Percentiles rank a stretch among this genome's conserved stretches.
Conservation (phyloP, 2,888 invertebrate species). For the Parapristionchus giblindavisi region DNA sequence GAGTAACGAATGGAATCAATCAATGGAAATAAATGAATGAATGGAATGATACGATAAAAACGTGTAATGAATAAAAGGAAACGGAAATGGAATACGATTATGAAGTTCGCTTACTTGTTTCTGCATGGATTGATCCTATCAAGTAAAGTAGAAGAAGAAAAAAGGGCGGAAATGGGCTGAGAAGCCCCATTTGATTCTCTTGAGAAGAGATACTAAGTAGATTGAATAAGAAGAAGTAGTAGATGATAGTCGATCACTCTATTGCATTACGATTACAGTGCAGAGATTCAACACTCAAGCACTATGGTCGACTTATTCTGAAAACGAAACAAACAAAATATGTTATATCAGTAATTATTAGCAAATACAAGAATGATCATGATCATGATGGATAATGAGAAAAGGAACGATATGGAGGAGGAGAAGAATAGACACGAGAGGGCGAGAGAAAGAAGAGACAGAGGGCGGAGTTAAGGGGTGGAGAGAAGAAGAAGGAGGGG, state of each 20-base stretch:
- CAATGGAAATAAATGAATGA: constrained; percentile 14
- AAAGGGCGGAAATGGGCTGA: constrained; percentile 26
- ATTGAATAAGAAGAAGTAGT: not conserved
- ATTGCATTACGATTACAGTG: constrained; percentile 4
- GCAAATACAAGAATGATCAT: not conserved
- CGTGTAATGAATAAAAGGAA: not conserved
- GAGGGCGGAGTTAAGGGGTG: constrained; percentile 20
- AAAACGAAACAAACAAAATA: not conserved
- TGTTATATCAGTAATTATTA: not conserved
- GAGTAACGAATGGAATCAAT: not conserved
- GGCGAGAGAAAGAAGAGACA: not conserved
- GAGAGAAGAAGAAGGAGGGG: constrained; percentile 25
- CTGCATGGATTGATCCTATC: not conserved
- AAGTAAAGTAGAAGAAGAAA: constrained; percentile 18
- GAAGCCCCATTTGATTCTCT: constrained; percentile 35
- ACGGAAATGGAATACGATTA: not conserved
- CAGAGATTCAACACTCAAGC: not conserved
- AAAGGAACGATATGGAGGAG: not conserved
- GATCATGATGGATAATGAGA: constrained; percentile 6
- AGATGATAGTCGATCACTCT: not conserved
- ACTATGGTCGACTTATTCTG: not conserved
- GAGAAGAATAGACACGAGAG: not conserved
- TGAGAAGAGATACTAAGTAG: no score
- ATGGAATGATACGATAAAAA: not conserved
- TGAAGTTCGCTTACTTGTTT: not conserved